Evolutionary conservation across 92 coral and sea anemone genomes (phyloP).

Genomic region (Palythoa grandis): DNA sequence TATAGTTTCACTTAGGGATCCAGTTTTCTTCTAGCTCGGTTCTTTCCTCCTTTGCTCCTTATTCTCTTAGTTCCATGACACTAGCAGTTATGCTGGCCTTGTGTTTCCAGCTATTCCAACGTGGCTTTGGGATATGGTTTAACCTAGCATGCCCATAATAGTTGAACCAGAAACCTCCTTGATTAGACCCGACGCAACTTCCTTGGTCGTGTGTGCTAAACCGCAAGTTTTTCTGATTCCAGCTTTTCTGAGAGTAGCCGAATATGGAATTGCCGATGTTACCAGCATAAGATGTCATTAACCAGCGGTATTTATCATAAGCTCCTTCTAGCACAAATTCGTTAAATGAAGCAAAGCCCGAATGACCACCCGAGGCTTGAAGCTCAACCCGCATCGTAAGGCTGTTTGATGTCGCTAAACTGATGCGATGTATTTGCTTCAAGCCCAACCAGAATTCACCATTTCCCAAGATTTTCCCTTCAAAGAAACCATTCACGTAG

Average conservation of each 20-base stretch:
- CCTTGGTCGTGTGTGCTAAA: neutral
- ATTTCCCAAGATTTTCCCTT: neutral
- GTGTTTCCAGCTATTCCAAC: neutral
- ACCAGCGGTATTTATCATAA: conserved; percentile 5
- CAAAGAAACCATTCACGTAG: conserved; percentile 15
- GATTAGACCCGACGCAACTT: neutral
- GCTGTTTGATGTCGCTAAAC: neutral
- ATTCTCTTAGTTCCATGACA: neutral
- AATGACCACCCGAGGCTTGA: neutral
- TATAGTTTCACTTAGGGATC: no score
- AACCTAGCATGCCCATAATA: neutral
- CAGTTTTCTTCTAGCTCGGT: no score
- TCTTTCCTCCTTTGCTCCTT: neutral
- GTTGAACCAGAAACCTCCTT: conserved; percentile 4
- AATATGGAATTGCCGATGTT: conserved; percentile 15
- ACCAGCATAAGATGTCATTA: conserved; percentile 4
- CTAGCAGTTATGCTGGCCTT: neutral
- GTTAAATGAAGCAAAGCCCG: neutral
- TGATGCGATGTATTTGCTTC: neutral
- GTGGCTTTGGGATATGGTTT: neutral
- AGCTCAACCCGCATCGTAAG: neutral
- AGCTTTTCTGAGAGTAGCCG: neutral
- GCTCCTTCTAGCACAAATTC: neutral
- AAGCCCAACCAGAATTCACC: conserved; percentile 21
- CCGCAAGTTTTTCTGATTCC: neutral